phyloP scores from a whole-genome alignment of 2,797 vertebrate species.

The Parauchenoglanis ngamensis region DNA sequence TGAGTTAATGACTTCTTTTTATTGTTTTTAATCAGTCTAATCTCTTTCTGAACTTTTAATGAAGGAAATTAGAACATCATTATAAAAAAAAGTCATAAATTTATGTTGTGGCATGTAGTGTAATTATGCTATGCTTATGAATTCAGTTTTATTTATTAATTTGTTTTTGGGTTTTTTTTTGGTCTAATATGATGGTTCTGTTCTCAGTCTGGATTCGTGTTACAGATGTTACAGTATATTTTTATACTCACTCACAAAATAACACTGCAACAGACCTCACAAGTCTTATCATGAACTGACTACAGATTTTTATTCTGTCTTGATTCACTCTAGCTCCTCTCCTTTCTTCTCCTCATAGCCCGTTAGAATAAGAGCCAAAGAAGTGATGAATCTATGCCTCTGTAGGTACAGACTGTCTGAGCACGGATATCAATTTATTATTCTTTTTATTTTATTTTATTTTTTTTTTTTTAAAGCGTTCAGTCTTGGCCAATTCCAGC shows the following conservation, averaged over 20 bases:
- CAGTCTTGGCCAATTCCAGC: neutral
- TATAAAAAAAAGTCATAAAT: neutral
- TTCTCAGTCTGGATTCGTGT: neutral
- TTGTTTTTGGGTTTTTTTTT: neutral
- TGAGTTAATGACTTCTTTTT: constrained; percentile 10
- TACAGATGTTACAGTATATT: neutral
- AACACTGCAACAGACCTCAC: neutral
- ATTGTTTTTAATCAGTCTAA: constrained; percentile 7
- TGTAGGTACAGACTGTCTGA: neutral
- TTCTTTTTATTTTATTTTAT: neutral
- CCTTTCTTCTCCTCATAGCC: neutral
- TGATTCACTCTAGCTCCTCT: neutral
- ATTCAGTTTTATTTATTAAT: neutral
- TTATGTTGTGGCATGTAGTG: neutral
- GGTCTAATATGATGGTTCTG: neutral
- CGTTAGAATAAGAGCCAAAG: neutral
- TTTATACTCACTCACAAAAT: neutral
- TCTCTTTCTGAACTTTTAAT: constrained; percentile 24
- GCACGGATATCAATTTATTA: neutral
- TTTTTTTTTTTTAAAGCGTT: no score
- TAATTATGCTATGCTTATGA: neutral
- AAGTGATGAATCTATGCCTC: neutral
- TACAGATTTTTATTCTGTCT: neutral
- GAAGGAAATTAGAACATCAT: constrained; percentile 16
- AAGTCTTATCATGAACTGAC: neutral